Conservation (phyloP, 2,797 vertebrate species). For the Erithacus rubecula region DNA sequence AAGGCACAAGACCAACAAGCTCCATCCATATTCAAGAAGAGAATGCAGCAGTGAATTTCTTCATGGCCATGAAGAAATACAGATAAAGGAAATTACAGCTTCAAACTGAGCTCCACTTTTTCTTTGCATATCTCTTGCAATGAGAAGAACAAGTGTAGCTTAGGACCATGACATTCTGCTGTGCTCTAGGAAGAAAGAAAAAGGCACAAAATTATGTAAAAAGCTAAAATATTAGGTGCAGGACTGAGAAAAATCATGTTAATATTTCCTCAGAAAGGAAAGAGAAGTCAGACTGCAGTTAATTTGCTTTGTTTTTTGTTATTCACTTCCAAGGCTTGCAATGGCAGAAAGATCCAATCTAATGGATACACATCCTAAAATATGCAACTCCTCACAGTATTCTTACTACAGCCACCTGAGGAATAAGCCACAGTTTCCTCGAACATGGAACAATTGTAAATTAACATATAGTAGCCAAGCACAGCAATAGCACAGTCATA, state of each 20-base stretch:
- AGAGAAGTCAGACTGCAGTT: neutral
- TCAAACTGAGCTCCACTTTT: neutral
- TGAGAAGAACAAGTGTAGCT: neutral
- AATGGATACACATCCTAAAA: neutral
- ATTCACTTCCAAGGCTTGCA: neutral
- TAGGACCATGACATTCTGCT: neutral
- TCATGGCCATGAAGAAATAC: neutral
- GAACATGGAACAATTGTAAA: neutral
- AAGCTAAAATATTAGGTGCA: neutral
- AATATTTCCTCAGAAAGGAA: neutral
- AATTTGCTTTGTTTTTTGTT: neutral
- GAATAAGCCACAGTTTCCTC: neutral
- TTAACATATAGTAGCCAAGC: constrained; percentile 16
- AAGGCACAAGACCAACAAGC: neutral
- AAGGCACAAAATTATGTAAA: neutral
- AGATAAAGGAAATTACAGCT: neutral
- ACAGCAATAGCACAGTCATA: neutral
- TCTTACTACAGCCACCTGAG: neutral
- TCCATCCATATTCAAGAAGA: neutral
- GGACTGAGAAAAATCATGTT: neutral
- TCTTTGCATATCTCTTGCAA: neutral
- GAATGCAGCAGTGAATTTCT: neutral
- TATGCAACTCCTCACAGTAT: neutral
- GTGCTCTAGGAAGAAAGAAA: neutral
- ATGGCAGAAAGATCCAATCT: neutral